phyloP scores from a whole-genome alignment of 2,113 vertebrate genomes.

The Albula goreensis region DNA sequence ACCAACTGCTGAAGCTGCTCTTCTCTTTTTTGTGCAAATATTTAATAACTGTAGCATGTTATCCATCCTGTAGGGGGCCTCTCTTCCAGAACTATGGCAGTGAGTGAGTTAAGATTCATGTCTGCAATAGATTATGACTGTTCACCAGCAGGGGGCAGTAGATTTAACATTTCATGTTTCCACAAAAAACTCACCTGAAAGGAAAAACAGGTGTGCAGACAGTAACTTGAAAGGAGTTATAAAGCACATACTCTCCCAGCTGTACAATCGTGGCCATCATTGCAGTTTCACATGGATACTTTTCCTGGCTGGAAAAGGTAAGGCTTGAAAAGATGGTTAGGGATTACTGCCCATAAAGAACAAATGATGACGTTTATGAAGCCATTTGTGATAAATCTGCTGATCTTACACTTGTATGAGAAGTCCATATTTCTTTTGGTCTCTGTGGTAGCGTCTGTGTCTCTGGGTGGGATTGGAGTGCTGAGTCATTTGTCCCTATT shows the following conservation, averaged over 20 bases:
- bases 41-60: no score
- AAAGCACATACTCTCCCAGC: neutral
- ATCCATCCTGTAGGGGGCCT: no score
- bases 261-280: neutral
- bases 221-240: neutral
- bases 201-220: neutral
- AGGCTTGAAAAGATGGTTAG: slow-evolving; percentile 39
- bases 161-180: slow-evolving; percentile 28
- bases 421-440: neutral
- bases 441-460: slow-evolving; percentile 2
- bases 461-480: slow-evolving; percentile 32
- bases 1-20: no score
- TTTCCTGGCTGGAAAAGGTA: slow-evolving; percentile 33
- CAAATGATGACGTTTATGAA: neutral
- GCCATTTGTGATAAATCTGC: neutral
- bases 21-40: no score
- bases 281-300: neutral
- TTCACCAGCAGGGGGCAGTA: slow-evolving; percentile 63
- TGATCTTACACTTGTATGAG: neutral
- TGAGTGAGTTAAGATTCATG: no score
- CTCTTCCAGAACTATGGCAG: no score
- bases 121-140: neutral
- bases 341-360: slow-evolving; percentile 14
- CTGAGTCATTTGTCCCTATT: slow-evolving; percentile 45
- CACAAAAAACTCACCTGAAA: slow-evolving; percentile 14